Evolutionary conservation across 2,797 vertebrate species (phyloP).

Genomic region (Anableps anableps): DNA sequence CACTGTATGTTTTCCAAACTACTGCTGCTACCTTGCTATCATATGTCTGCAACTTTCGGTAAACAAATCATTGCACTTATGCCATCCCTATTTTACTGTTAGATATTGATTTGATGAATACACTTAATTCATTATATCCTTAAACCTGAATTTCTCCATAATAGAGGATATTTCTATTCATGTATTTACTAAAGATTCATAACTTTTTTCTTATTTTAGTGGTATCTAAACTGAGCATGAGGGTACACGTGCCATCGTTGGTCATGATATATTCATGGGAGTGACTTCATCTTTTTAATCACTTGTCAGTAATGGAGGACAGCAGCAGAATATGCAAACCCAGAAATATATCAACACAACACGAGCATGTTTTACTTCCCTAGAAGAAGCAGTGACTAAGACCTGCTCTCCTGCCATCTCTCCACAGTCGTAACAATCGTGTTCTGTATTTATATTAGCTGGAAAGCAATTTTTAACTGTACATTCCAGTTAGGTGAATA

Average conservation of each 20-base stretch:
- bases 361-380: conserved; percentile 31
- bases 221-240: background rate
- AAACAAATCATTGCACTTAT: background rate
- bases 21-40: background rate
- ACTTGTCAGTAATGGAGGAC: conserved; percentile 58
- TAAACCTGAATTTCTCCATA: background rate
- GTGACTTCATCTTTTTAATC: conserved; percentile 59
- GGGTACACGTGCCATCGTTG: conserved; percentile 11
- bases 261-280: conserved; percentile 13
- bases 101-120: background rate
- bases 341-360: conserved; percentile 46
- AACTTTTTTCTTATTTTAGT: background rate
- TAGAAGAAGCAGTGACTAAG: conserved; percentile 49
- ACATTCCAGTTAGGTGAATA: conserved; percentile 84
- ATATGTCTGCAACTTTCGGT: background rate
- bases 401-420: conserved; percentile 57
- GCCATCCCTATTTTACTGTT: background rate
- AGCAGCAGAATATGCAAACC: conserved; percentile 46
- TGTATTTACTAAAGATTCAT: background rate
- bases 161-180: background rate
- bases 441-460: conserved; percentile 78
- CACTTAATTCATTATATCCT: background rate
- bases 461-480: conserved; percentile 79
- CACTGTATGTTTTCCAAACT: background rate
- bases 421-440: conserved; percentile 54